Evolutionary conservation across 2,113 vertebrate genomes (phyloP), one percentile per base, ranked within the genome.

Genomic region (Nerophis ophidion): DNA sequence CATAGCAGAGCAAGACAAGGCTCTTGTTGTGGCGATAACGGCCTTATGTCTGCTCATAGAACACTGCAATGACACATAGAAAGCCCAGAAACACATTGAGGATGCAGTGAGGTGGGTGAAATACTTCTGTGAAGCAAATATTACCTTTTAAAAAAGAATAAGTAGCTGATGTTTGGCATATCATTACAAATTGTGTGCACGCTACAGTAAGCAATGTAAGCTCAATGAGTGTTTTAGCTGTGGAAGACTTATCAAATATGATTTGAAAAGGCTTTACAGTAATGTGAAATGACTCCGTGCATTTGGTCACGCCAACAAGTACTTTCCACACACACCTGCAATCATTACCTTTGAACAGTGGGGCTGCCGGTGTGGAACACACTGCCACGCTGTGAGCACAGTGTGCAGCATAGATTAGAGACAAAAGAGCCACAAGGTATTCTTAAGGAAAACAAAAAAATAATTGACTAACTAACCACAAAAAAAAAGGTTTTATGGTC

Each of bases 1-100:
- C 84, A 77, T 77, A 77, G 79, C 74, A 67, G 53, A 74, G 78
- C 71, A 77, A 81, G 83, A 85, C 84, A 76, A 79, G 75, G 83
- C 72, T 83, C 45, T 83, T 82, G 83, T 88, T 83, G 69, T 66
- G 74, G 78, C 66, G 70, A 63, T 72, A 76, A 82, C 75, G 63
- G 76, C 70, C 81, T 82, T 81, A 79, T 85, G 79, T 76, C 71
- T 78, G 82, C 69, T 70, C 72, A 69, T 75, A 79, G 75, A 79
- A 70, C 64, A 64, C 58, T 78, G 62, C 73, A 76, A 76, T 68
- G 77, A 81, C 76, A 80, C 50, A 70, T 62, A 58, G 38, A 68
- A 48, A 57, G 58, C 59, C 61, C 46, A 45, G 47, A 59, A 65
- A 64, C 64, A 83, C 72, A 57, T 42, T 45, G 48, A 36, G 57